Evolutionary conservation across 1,140 invertebrate genomes (phyloP).

Genomic region (Linepithema humile): DNA sequence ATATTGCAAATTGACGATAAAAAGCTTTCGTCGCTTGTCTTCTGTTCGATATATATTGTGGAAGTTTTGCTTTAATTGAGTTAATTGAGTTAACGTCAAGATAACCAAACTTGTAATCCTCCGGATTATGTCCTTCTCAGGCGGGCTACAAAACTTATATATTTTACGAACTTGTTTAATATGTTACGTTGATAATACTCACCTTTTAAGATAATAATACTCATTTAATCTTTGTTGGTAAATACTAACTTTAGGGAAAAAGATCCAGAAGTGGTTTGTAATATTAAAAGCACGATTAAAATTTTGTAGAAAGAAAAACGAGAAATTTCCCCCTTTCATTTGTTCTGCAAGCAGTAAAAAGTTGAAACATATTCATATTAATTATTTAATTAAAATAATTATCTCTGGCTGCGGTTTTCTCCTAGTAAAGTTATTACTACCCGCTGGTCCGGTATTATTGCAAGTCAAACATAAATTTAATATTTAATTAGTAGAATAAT

Average conservation of each 20-base stretch:
- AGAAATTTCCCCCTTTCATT: no score
- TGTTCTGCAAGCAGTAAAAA: neutral
- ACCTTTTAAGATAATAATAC: neutral
- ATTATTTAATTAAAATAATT: neutral
- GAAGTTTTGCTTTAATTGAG: no score
- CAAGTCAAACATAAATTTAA: slow-evolving; percentile 4
- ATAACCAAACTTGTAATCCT: neutral
- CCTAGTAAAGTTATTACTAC: neutral
- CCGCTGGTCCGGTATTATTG: neutral
- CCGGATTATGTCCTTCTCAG: neutral
- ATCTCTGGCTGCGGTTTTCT: neutral
- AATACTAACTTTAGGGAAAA: no score
- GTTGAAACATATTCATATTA: neutral
- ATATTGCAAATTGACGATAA: neutral
- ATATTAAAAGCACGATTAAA: neutral
- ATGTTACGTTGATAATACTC: neutral
- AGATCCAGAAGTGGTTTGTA: no score
- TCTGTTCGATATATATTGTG: no score
- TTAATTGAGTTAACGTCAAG: neutral
- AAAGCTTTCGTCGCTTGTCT: neutral
- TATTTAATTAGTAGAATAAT: neutral
- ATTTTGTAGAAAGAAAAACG: neutral
- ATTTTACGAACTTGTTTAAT: neutral
- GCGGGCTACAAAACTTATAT: neutral
- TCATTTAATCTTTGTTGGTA: neutral